Conservation (phyloP, 2,888 invertebrate species). For the Caenorhabditis macrosperma region DNA sequence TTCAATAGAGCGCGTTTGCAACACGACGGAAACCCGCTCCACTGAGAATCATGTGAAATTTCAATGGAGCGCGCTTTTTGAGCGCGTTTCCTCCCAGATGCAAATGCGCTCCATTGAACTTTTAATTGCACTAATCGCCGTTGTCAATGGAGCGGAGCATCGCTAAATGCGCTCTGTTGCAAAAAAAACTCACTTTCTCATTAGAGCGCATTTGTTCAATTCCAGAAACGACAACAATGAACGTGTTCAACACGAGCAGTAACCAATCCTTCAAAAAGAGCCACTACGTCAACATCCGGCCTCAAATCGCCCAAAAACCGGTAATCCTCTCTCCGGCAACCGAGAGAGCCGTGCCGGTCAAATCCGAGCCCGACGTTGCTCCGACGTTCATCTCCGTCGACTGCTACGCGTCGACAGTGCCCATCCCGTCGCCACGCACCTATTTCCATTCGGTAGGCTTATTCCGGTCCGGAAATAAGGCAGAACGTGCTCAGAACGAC, state of each 20-base stretch:
- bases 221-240: conserved; percentile 13
- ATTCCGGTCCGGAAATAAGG: neutral
- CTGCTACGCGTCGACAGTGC: conserved; percentile 9
- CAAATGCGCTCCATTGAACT: too few relatives aligned
- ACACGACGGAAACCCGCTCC: too few relatives aligned
- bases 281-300: conserved; percentile 51
- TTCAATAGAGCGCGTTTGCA: too few relatives aligned
- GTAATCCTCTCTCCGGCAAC: conserved; percentile 10
- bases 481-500: conserved; percentile 24
- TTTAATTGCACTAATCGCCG: too few relatives aligned
- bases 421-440: conserved; percentile 33
- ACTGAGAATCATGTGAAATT: too few relatives aligned
- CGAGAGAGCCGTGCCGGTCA: neutral
- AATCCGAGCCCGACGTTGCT: neutral
- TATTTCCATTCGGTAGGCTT: conserved; percentile 40
- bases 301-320: conserved; percentile 48
- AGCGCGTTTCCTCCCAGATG: too few relatives aligned
- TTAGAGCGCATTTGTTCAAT: too few relatives aligned
- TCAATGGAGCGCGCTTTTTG: too few relatives aligned
- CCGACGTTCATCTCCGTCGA: conserved; percentile 51
- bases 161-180: too few relatives aligned
- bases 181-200: too few relatives aligned
- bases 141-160: too few relatives aligned
- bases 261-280: conserved; percentile 17
- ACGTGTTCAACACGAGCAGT: conserved; percentile 29